phyloP scores from a whole-genome alignment of 2,888 invertebrate species.

The Lepidochitona cinerea region DNA sequence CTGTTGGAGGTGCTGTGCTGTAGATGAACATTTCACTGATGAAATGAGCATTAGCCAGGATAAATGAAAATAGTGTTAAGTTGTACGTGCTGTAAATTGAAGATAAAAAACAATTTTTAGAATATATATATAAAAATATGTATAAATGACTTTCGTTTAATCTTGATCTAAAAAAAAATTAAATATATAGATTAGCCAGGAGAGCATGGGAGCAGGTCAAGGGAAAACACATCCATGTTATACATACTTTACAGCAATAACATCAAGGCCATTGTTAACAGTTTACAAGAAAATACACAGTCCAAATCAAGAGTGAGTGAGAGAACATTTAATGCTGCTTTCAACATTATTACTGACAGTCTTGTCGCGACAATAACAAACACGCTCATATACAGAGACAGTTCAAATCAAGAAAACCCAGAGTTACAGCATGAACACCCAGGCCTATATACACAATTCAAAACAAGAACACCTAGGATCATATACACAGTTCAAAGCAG shows the following conservation, averaged over 20 bases:
- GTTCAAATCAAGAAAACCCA: too few species aligned
- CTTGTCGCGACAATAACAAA: too few species aligned
- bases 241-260: too few species aligned
- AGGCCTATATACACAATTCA: too few species aligned
- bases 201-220: too few species aligned
- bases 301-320: not conserved
- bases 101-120: not conserved
- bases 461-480: too few species aligned
- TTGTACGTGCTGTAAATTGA: conserved; percentile 48
- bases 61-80: conserved; percentile 51
- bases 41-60: conserved; percentile 49
- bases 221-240: too few species aligned
- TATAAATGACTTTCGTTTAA: not conserved
- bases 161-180: not conserved
- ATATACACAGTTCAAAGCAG: too few species aligned
- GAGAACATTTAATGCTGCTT: not conserved
- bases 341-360: not conserved
- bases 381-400: too few species aligned
- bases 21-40: conserved; percentile 44
- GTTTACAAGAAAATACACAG: too few species aligned
- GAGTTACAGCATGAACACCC: too few species aligned
- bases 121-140: not conserved
- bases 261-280: too few species aligned
- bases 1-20: conserved; percentile 41
- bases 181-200: not conserved